Percentiles rank a stretch among this genome's conserved stretches.
Evolutionary conservation across 2,888 invertebrate genomes (phyloP).

Genomic region (Sturmia bella): DNA sequence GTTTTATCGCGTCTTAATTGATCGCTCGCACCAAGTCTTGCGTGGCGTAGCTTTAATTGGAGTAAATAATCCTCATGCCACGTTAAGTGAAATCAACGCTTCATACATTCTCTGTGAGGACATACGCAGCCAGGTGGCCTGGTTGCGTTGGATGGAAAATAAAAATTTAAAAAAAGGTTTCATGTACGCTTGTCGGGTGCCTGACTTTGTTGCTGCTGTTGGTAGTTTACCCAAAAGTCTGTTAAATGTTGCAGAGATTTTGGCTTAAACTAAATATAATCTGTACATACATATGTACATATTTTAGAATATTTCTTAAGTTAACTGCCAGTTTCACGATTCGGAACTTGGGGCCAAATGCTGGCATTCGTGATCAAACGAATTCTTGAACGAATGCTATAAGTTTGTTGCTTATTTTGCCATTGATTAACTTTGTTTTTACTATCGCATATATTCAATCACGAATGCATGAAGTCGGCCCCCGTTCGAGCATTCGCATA

Average conservation of each 20-base stretch:
- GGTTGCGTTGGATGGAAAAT: conserved; percentile 74
- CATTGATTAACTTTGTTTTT: no score
- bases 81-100: conserved; percentile 72
- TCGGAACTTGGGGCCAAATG: background rate
- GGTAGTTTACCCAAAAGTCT: conserved; percentile 73
- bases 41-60: conserved; percentile 84
- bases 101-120: conserved; percentile 76
- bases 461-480: background rate
- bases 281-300: background rate
- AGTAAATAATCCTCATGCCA: conserved; percentile 79
- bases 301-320: background rate
- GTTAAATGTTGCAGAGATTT: conserved; percentile 71
- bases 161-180: conserved; percentile 75
- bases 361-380: background rate
- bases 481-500: background rate
- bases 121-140: conserved; percentile 72
- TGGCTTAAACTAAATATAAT: conserved; percentile 53
- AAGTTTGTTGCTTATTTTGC: background rate
- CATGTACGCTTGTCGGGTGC: conserved; percentile 76
- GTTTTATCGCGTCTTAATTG: conserved; percentile 84
- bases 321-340: no score
- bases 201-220: conserved; percentile 74
- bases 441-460: no score
- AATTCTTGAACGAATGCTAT: background rate
- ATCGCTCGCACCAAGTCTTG: conserved; percentile 75